A percentile compares a stretch with the other conserved stretches of the same genome.
phyloP scores from a whole-genome alignment of 2,888 invertebrate genomes.

The Formica aserva region DNA sequence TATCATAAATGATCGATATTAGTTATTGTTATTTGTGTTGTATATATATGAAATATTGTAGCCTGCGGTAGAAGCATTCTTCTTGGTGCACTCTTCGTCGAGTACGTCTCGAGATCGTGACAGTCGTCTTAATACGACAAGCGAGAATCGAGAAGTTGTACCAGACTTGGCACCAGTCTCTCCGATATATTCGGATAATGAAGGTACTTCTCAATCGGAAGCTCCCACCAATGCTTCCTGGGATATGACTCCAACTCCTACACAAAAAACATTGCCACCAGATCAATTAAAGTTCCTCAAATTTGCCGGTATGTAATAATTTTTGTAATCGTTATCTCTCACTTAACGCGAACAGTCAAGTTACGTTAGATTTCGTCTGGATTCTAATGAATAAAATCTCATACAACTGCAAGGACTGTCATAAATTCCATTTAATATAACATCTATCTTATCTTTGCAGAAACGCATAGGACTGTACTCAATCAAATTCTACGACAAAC shows the following conservation, averaged over 20 bases:
- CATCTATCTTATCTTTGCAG: constrained; percentile 83
- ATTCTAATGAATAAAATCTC: background rate
- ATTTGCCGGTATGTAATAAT: constrained; percentile 89
- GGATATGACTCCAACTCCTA: constrained; percentile 79
- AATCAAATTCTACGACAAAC: constrained; percentile 96
- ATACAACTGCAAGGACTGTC: background rate
- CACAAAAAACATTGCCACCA: constrained; percentile 85
- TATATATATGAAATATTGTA: constrained; percentile 75
- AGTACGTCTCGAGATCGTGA: constrained; percentile 83
- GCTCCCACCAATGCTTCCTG: constrained; percentile 77
- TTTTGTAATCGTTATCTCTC: background rate
- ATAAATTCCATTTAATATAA: constrained; percentile 34
- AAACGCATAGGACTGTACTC: constrained; percentile 94
- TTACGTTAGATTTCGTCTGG: background rate
- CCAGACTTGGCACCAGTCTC: constrained; percentile 84
- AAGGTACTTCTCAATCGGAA: constrained; percentile 78
- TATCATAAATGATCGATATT: background rate
- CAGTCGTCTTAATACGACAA: constrained; percentile 65
- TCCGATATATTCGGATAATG: constrained; percentile 82
- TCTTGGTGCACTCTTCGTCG: constrained; percentile 93
- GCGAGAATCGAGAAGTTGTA: constrained; percentile 80
- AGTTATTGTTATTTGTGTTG: background rate
- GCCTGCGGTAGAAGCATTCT: constrained; percentile 96
- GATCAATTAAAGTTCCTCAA: constrained; percentile 93
- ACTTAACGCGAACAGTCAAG: background rate